A percentile compares a stretch with the other conserved stretches of the same genome.
Evolutionary conservation across 2,797 vertebrate genomes (phyloP).

Genomic region (Clarias platycephalus): DNA sequence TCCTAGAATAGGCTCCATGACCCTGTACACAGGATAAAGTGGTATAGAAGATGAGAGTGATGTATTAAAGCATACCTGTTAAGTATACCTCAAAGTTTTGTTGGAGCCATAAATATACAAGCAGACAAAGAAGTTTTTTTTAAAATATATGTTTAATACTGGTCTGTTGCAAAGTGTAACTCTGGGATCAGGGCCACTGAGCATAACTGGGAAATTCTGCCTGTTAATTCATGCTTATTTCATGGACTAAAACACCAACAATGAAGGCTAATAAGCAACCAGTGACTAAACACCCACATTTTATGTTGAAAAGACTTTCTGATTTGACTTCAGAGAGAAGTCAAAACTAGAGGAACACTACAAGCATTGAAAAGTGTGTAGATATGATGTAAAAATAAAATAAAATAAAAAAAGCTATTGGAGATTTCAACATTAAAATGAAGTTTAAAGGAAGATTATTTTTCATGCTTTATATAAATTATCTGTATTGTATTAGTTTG

Average conservation of each 20-base stretch:
- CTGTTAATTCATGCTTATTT: neutral
- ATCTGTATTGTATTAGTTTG: neutral
- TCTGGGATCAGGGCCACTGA: neutral
- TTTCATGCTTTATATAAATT: neutral
- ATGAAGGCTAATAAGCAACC: neutral
- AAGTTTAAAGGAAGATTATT: neutral
- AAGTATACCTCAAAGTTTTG: neutral
- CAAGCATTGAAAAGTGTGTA: neutral
- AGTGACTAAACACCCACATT: neutral
- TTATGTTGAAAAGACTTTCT: neutral
- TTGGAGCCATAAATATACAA: neutral
- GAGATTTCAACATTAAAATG: neutral
- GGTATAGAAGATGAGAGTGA: no score
- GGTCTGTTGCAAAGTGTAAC: neutral
- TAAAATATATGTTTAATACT: neutral
- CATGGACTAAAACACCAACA: neutral
- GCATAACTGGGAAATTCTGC: neutral
- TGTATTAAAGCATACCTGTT: neutral
- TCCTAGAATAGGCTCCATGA: no score
- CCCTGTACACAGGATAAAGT: no score
- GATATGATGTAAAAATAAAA: neutral
- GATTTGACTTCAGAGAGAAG: neutral
- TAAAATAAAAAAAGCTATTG: neutral
- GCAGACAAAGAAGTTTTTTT: no score
- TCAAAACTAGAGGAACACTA: conserved; percentile 1